phyloP scores from a whole-genome alignment of 2,797 vertebrate species.

The Nothura maculosa region DNA sequence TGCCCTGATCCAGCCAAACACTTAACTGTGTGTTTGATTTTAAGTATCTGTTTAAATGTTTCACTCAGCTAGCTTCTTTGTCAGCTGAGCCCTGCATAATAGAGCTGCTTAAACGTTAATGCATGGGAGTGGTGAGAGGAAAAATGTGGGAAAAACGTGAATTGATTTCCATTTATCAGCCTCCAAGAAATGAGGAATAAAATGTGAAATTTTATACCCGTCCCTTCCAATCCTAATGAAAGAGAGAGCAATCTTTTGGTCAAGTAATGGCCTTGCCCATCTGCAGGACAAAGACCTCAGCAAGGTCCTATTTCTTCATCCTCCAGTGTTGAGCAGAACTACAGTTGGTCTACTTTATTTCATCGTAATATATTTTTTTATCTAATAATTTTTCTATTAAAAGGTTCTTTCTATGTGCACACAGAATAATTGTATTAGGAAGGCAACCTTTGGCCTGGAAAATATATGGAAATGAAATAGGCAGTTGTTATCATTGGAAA shows the following conservation, averaged over 20 bases:
- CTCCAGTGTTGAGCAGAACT: accelerated
- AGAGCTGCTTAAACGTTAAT: neutral
- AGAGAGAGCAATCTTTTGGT: neutral
- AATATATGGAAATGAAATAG: conserved; percentile 11
- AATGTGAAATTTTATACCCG: neutral
- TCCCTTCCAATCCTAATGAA: neutral
- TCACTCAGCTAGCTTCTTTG: neutral
- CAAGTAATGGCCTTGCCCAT: accelerated
- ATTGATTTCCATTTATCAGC: conserved; percentile 46
- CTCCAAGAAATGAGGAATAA: conserved; percentile 20
- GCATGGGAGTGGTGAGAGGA: neutral
- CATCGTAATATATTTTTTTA: neutral
- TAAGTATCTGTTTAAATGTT: neutral
- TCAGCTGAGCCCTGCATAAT: neutral
- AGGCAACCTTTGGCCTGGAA: conserved; percentile 64
- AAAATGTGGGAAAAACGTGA: conserved; percentile 56
- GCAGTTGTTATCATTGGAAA: conserved; percentile 63
- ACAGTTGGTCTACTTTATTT: accelerated
- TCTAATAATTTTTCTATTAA: neutral
- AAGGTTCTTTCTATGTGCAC: accelerated
- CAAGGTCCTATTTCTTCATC: neutral
- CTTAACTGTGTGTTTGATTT: neutral
- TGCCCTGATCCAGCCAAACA: neutral
- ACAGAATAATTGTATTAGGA: neutral
- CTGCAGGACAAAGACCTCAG: accelerated